phyloP scores from a whole-genome alignment of 2,797 vertebrate genomes.

The Balearica regulorum region DNA sequence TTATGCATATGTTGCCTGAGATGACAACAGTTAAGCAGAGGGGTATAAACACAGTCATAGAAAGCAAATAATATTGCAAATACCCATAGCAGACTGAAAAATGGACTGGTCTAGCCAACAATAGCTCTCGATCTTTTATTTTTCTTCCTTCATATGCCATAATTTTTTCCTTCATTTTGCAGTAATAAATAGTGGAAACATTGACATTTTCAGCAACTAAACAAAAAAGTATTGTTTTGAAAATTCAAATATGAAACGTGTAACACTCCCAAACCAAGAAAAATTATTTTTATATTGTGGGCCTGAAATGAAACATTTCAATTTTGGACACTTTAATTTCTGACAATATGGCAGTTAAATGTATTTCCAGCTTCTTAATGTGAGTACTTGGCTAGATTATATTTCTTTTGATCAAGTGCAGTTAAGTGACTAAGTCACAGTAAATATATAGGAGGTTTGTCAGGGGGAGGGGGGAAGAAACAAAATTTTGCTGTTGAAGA shows the following conservation, averaged over 20 bases:
- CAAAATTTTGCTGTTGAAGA: not conserved
- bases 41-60: not conserved
- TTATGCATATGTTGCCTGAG: not conserved
- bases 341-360: not conserved
- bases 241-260: not conserved
- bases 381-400: not conserved
- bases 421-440: not conserved
- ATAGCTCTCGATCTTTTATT: not conserved
- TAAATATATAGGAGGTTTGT: not conserved
- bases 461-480: fast-evolving
- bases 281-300: not conserved
- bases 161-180: not conserved
- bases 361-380: not conserved
- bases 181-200: not conserved
- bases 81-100: not conserved
- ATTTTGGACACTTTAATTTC: not conserved
- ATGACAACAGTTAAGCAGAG: not conserved
- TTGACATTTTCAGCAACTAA: not conserved
- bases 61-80: not conserved
- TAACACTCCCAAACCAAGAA: not conserved
- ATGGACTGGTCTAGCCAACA: not conserved
- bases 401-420: not conserved
- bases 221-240: not conserved
- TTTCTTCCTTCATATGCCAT: not conserved
- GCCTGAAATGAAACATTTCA: not conserved